These are phyloP conservation scores for Salpingus planirostris DNA, from an alignment of 2,888 invertebrate genomes.

Conservation along the genomic window DNA sequence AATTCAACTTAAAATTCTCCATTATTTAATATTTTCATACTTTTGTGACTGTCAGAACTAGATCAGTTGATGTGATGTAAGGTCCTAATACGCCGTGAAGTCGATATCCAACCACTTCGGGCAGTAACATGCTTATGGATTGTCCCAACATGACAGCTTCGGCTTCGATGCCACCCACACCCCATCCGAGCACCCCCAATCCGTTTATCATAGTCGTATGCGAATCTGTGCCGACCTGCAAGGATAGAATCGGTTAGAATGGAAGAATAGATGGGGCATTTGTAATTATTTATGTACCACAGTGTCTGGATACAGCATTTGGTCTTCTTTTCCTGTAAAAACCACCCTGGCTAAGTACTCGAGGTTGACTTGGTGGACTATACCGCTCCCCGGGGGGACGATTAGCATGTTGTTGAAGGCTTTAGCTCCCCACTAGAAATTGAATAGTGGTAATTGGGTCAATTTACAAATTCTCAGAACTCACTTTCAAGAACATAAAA, in stretches of 20 bases:
- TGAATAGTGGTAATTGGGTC: constrained; percentile 11
- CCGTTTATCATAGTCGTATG: constrained; percentile 99
- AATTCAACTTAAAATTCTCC: background rate
- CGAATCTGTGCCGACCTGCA: constrained; percentile 87
- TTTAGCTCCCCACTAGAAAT: constrained; percentile 86
- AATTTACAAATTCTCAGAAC: background rate
- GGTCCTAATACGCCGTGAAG: constrained; percentile 72
- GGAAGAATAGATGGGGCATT: background rate
- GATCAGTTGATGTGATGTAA: constrained; percentile 89
- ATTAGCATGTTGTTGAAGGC: constrained; percentile 94
- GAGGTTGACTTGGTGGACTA: constrained; percentile 97
- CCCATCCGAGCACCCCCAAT: constrained; percentile 94
- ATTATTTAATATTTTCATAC: constrained; percentile 40
- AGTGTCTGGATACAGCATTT: constrained; percentile 62
- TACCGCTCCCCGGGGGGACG: constrained; percentile 96
- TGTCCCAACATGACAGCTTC: constrained; percentile 99
- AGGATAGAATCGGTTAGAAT: no score
- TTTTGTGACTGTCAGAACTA: constrained; percentile 96
- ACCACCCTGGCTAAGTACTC: constrained; percentile 90
- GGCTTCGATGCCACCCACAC: constrained; percentile 93
- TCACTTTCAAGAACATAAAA: constrained; percentile 90
- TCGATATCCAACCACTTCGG: constrained; percentile 92
- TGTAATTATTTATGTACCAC: constrained; percentile 46
- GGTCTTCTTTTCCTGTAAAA: constrained; percentile 55
- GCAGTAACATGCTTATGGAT: constrained; percentile 92